Evolutionary conservation across 30 jellyfish, hydroid and myxozoan species (phyloP).

Genomic region (Chrysaora quinquecirrha): DNA sequence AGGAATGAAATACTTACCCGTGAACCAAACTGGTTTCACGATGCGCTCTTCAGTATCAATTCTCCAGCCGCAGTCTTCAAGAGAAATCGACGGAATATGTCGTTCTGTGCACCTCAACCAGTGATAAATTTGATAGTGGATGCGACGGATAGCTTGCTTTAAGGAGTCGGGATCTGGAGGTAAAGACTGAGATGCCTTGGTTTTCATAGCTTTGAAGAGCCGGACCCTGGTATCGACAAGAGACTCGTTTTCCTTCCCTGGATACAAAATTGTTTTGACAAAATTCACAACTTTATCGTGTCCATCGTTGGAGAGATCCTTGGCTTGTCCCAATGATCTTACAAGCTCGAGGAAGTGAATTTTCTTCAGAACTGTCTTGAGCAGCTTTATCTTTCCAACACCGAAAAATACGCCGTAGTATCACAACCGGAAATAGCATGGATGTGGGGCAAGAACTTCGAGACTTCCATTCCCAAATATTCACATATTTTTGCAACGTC

Average conservation of each 20-base stretch:
- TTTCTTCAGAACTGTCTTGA: background rate
- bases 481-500: too few species aligned
- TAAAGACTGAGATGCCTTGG: slow-evolving; percentile 12
- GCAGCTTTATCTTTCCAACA: slow-evolving; percentile 37
- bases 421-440: slow-evolving; percentile 42
- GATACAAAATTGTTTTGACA: slow-evolving; percentile 7
- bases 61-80: slow-evolving; percentile 34
- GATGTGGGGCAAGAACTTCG: slow-evolving; percentile 19
- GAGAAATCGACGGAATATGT: slow-evolving; percentile 12
- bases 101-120: slow-evolving; percentile 27
- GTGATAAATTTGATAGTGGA: slow-evolving; percentile 2
- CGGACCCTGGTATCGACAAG: slow-evolving; percentile 12
- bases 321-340: slow-evolving; percentile 31
- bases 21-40: slow-evolving; percentile 32
- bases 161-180: slow-evolving; percentile 9
- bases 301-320: background rate
- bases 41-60: background rate
- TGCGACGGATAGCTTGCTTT: slow-evolving; percentile 5
- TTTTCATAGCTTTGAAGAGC: background rate
- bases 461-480: background rate
- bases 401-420: slow-evolving; percentile 38
- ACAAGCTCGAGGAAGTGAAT: slow-evolving; percentile 2
- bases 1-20: slow-evolving; percentile 5
- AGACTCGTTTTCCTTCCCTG: slow-evolving; percentile 6
- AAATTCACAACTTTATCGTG: background rate